Evolutionary conservation across 2,888 invertebrate species (phyloP), one percentile per base, ranked within the genome.

Genomic region (Punctoribates punctum): DNA sequence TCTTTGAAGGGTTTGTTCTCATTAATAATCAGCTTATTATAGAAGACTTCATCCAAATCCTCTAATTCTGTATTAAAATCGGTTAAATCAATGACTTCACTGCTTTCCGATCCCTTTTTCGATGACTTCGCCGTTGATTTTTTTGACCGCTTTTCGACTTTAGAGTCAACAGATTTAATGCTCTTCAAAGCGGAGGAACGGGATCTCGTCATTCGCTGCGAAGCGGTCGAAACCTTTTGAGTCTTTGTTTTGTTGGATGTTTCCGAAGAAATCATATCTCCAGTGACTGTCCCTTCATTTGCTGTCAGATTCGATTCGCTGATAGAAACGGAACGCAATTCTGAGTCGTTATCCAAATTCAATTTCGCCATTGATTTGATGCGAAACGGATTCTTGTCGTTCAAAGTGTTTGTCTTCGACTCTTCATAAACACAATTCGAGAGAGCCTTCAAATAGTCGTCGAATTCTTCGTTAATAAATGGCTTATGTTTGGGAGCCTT

Each of bases 401-500:
- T 57, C 5, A 8, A 13, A 2, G 9, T 29, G 3, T 65, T 29
- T 17, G 20, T 34, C 9, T 15, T 29, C 11, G 65, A 27, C 13
- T 65, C 11, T 1, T 29, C 17, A 65, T 38, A 20, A 13, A 65
- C 48, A 15, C 13, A 8, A 15, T 70, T 62, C 65, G 11, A 27
- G 29, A 75, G 54, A 13, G 29, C 48, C 2, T 11, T 25, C 11
- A 65, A 13, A 51, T 75, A 75, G 48, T 75, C 75, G 8, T 23
- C 8, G 11, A 75, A n/a, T 15, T 75, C 75, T 20, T 67, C 29
- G 46, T 25, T 46, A 29, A 48, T 67, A 25, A 51, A 75, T n/a
- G 46, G 20, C 13, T 75, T 67, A 23, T 67, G 42, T 25, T 75
- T 48, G 46, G 75, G 75, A 46, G 75, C 75, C 23, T 70, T 67